phyloP scores from a whole-genome alignment of 2,113 vertebrate species.

The Melanocharis versteri region DNA sequence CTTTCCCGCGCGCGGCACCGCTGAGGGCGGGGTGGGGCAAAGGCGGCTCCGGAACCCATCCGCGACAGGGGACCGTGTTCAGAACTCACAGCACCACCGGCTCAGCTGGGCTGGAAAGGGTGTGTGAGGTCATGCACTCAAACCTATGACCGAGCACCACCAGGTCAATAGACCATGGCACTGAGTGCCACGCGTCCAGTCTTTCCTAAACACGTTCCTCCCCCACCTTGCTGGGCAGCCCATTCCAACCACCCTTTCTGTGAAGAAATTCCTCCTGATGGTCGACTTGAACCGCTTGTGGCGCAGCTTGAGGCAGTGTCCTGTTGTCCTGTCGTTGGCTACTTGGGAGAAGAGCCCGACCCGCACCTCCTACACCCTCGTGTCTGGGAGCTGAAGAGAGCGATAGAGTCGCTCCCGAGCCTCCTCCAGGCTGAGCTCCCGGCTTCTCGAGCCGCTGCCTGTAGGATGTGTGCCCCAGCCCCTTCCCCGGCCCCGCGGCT shows the following conservation, averaged over 20 bases:
- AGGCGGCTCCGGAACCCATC: rapidly evolving
- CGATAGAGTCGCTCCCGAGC: rapidly evolving
- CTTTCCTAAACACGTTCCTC: neutral
- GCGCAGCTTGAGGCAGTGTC: neutral
- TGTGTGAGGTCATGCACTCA: too few species aligned
- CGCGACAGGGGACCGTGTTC: rapidly evolving
- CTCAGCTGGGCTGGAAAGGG: rapidly evolving
- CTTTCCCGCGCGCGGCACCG: rapidly evolving
- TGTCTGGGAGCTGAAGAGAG: neutral
- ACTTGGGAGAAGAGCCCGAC: too few species aligned
- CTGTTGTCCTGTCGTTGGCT: neutral
- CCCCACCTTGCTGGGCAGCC: too few species aligned
- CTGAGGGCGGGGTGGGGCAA: neutral
- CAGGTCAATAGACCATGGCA: too few species aligned
- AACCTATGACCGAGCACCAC: neutral
- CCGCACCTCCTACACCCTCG: rapidly evolving
- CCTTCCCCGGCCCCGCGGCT: neutral
- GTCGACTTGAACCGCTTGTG: neutral
- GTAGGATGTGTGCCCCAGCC: too few species aligned
- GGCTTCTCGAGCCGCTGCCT: neutral
- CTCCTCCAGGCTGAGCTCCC: neutral
- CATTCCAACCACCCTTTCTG: neutral
- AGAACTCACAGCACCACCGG: rapidly evolving
- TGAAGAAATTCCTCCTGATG: neutral
- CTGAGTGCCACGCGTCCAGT: neutral